Conservation (phyloP, 2,113 vertebrate genomes). For the Strigops habroptila region DNA sequence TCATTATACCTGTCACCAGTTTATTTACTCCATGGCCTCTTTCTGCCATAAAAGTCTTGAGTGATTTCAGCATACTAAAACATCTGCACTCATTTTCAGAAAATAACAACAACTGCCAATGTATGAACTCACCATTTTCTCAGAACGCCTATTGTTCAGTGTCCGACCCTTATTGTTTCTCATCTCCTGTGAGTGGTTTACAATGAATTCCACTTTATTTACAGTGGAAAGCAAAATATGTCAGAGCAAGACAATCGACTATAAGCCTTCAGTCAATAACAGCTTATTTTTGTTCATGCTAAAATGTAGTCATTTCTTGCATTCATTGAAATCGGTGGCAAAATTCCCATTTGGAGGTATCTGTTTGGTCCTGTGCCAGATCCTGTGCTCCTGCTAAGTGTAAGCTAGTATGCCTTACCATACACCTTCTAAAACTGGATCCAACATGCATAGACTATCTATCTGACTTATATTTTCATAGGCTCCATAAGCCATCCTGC, state of each 20-base stretch:
- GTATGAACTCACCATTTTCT: conserved; percentile 58
- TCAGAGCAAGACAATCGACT: conserved; percentile 5
- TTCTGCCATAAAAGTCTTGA: conserved; percentile 46
- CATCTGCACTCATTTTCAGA: conserved; percentile 57
- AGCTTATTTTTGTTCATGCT: conserved; percentile 10
- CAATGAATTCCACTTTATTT: conserved; percentile 45
- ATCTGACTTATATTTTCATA: not conserved
- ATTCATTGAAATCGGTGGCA: not conserved
- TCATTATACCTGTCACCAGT: conserved; percentile 55
- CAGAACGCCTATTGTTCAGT: conserved; percentile 9
- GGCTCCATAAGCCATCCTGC: not conserved
- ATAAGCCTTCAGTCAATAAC: conserved; percentile 5
- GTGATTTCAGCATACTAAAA: conserved; percentile 41
- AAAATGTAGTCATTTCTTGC: not conserved
- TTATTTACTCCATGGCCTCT: conserved; percentile 38
- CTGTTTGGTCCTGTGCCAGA: not conserved
- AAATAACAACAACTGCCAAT: conserved; percentile 35
- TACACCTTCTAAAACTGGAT: not conserved
- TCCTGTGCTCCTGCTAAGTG: not conserved
- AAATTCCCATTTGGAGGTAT: conserved; percentile 2
- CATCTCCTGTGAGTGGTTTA: conserved; percentile 37
- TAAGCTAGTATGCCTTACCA: not conserved
- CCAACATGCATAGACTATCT: not conserved
- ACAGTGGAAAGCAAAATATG: conserved; percentile 41
- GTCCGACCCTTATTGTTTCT: conserved; percentile 35